Percentiles rank a stretch among this genome's conserved stretches.
These are phyloP conservation scores for Mesitornis unicolor DNA, from an alignment of 2,113 vertebrate genomes.

Conservation along the genomic window DNA sequence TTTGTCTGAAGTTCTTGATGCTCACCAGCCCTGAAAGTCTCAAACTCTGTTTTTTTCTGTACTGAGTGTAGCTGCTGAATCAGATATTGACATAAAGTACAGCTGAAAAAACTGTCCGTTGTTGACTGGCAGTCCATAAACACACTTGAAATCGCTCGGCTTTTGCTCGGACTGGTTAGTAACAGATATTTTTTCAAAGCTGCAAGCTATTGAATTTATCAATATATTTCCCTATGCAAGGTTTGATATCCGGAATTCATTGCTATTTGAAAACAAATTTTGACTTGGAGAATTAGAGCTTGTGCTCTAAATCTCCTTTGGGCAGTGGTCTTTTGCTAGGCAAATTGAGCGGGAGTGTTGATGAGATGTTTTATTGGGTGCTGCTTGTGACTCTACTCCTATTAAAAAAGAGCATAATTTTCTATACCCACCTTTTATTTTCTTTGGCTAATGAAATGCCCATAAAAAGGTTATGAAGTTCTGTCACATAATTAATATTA, in stretches of 20 bases:
- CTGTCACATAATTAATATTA: background rate
- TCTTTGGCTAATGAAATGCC: background rate
- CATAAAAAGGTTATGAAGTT: background rate
- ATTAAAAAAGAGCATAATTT: background rate
- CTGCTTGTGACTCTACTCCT: background rate
- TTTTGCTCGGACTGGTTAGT: background rate
- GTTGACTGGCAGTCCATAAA: background rate
- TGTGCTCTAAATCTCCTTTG: background rate
- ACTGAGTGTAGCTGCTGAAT: background rate
- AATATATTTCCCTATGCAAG: background rate
- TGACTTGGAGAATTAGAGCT: background rate
- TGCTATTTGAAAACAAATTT: background rate
- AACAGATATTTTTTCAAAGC: background rate
- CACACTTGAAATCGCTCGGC: background rate
- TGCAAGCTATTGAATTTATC: background rate
- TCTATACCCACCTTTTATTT: background rate
- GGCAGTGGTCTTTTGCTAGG: background rate
- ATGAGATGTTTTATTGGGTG: background rate
- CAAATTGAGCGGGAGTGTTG: background rate
- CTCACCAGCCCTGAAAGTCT: background rate
- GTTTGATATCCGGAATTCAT: background rate
- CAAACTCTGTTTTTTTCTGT: background rate
- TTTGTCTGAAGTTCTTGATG: background rate
- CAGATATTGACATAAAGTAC: background rate
- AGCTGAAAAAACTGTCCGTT: background rate